Base-by-base conservation (phyloP, 2,888 invertebrate genomes). In the Pardosa pseudoannulata region DNA sequence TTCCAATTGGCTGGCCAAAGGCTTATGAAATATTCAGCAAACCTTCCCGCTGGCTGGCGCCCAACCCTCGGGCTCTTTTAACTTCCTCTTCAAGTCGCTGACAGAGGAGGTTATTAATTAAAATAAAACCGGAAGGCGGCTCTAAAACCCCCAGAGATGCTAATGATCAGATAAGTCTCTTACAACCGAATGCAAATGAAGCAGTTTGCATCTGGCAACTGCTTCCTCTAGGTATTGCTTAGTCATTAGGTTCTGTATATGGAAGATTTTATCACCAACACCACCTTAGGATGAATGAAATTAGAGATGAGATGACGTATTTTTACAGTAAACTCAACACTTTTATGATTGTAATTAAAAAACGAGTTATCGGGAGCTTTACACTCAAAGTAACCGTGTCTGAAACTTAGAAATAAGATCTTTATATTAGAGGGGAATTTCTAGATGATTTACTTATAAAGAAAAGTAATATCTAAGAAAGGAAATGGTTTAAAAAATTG, bases 11-110 rank as follows among this genome's bases (percentile, higher is more conserved):
- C 6, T 36, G 46, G 46, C 46, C 16, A 46, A 46, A 46, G 2
- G 2, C 16, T 46, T 46, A 46, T 62, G 28, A 62, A 62, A 62
- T 62, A 62, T 62, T 62, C 62, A 62, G 27, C 62, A 27, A 62
- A 62, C 62, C 27, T 62, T 62, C 62, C 28, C 16, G 27, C 1
- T 23, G 27, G 28, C 62, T 28, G 62, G 62, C 28, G 2, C 62
- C 62, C 28, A 16, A 7, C 23, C 23, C 9, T 62, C 13, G 23
- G 36, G 68, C 32, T n/a, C 36, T 19, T 16, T 39, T 23, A 19
- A 68, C 68, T 68, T 68, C 68, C 68, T 68, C 39, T 68, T 36
- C 68, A 68, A n/a, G 68, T 13, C 13, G 11, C 68, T 68, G 68
- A 68, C 68, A 68, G 32, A 36, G 27, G 39, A 11, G 19, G 68